Evolutionary conservation across 2,888 invertebrate genomes (phyloP).

Genomic region (Agrotis exclamationis): DNA sequence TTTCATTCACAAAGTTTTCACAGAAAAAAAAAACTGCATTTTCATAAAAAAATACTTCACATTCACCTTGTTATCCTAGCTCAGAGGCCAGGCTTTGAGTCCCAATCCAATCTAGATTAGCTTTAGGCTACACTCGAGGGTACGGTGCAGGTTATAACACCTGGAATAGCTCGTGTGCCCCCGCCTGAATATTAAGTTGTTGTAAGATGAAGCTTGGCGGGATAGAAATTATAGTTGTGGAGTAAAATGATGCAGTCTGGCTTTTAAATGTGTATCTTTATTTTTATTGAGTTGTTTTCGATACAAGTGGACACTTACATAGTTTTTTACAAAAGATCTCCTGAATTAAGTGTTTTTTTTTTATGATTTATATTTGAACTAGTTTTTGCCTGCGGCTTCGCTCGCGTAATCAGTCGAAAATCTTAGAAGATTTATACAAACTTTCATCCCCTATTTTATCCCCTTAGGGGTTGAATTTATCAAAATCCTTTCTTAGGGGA

Average conservation of each 20-base stretch:
- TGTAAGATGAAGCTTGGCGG: conserved; percentile 4
- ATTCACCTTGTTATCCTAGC: conserved; percentile 9
- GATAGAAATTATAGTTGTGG: conserved; percentile 11
- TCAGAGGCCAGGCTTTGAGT: conserved; percentile 34
- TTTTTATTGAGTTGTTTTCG: too few relatives aligned
- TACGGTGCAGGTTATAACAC: conserved; percentile 30
- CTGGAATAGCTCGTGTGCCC: conserved; percentile 37
- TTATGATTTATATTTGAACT: too few relatives aligned
- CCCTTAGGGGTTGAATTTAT: too few relatives aligned
- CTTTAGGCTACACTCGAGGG: conserved; percentile 34
- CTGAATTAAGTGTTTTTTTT: too few relatives aligned
- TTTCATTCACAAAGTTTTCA: neutral
- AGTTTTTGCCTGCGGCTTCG: too few relatives aligned
- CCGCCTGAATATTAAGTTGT: conserved; percentile 41
- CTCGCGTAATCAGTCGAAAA: too few relatives aligned
- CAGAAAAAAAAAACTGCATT: neutral
- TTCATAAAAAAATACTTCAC: conserved; percentile 17
- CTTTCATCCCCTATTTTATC: too few relatives aligned
- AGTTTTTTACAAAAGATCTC: too few relatives aligned
- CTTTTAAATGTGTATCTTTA: too few relatives aligned
- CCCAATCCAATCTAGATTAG: conserved; percentile 59
- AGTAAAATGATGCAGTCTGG: neutral
- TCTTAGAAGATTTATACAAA: too few relatives aligned
- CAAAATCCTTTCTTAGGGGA: too few relatives aligned
- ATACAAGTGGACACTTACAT: too few relatives aligned